Base-by-base conservation (phyloP, 2,113 vertebrate genomes). In the Pteronura brasiliensis region DNA sequence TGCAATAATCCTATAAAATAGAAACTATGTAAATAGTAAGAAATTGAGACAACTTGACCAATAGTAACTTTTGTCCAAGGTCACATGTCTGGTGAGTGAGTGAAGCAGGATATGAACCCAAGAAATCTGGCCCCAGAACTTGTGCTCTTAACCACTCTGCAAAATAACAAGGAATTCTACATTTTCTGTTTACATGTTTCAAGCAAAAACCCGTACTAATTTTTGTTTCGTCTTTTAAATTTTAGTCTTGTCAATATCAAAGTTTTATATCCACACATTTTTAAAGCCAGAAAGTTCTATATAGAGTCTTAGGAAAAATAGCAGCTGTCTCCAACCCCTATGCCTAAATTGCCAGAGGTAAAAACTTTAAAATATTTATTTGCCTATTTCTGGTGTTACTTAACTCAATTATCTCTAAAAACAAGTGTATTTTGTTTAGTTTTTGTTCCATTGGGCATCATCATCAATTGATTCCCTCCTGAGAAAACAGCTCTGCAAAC, bases 161-260 rank as follows among this genome's bases (percentile, higher is more conserved):
- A 44, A 93, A 93, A 57, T 23, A 81, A 52, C 27, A 71, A 90
- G 23, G n/a, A 11, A 93, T 12, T 29, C 71, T 57, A 57, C 39
- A 65, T 47, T 52, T 88, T 18, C 29, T 79, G 27, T 31, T 57
- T 91, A 79, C 74, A 63, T 80, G 31, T 91, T 65, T 63, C 79
- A 42, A 47, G 23, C 39, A 80, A 34, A 85, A 97, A 79, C 2
- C 57, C 44, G 0, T 34, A 34, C 21, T 93, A 29, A 31, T 61
- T 81, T 76, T 84, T 39, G n/a, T 57, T 83, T 95, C 86, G 0
- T 61, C 55, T 71, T 76, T 44, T 93, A 80, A 69, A 80, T 93
- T 87, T 69, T 42, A 27, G 12, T 74, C 91, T 83, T 86, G 39
- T 77, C 86, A 65, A 76, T 59, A 71, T 90, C 7, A 27, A 29